Base-by-base conservation (phyloP, 2,797 vertebrate genomes). In the Lepilemur ruficaudatus region DNA sequence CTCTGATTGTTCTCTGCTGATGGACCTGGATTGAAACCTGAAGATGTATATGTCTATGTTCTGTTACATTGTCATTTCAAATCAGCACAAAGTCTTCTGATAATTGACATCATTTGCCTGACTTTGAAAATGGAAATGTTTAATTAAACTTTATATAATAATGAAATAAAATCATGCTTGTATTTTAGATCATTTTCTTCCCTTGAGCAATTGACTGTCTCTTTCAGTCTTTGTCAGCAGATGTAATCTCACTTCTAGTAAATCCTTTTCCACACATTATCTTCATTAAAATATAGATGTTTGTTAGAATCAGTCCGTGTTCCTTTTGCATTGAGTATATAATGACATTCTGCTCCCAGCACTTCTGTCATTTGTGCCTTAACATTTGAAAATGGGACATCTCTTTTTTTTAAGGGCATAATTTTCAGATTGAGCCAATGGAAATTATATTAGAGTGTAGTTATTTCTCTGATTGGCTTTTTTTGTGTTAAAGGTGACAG, bases 111-210 rank as follows among this genome's bases (percentile, higher is more conserved):
- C 85, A 95, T 94, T 94, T 96, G 90, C 67, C 55, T 96, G 69
- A 93, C 93, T 97, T 97, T 87, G 65, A 94, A 97, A 97, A 95
- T 89, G 93, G 79, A 95, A 97, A 95, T 94, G 95, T 95, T 96
- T 96, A 96, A 91, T 97, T 96, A 97, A 93, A 93, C 65, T 79
- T 86, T 50, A 57, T 96, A 94, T 55, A 75, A 93, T 90, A 94
- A 89, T 95, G 86, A 95, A 96, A 96, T 88, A 84, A 86, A 96
- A 92, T 41, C 57, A 35, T 65, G 78, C 88, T 96, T 92, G 94
- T 88, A 76, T 97, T 97, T 88, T 86, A 93, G 50, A 91, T 95
- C 50, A 59, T 48, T 92, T 94, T 96, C 61, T 90, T 96, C 85
- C 95, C 85, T 95, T 94, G 96, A 98, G 85, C 92, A 70, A n/a